Evolutionary conservation across 2,113 vertebrate genomes (phyloP), one percentile per base, ranked within the genome.

Genomic region (Miniopterus natalensis): DNA sequence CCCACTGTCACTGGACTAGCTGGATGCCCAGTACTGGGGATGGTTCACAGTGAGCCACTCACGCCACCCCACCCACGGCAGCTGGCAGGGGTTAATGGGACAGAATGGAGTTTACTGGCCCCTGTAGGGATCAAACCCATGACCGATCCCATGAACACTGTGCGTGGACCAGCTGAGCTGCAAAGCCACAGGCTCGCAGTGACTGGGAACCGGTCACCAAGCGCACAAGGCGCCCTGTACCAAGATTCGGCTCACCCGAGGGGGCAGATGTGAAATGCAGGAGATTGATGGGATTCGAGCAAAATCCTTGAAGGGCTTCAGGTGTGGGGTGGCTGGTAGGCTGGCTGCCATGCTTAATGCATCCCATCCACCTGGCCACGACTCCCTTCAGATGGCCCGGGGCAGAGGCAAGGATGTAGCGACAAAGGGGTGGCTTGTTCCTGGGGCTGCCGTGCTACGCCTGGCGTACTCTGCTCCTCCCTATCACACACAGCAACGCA

Each of bases 361-460:
- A 78, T 74, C 71, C 81, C 88, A 42, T 92, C 95, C 90, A 92
- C 97, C 88, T 97, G 90, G 97, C 92, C 84, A 80, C 66, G 94
- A 96, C 89, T 95, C 96, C 97, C 95, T 95, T 92, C 80, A 95
- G 92, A 98, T 92, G 95, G 97, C 89, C 95, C 66, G 96, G 78
- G 96, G 97, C 95, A 59, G 94, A 95, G 97, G 92, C 94, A 94
- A 97, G 92, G 84, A 88, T 59, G 79, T 84, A 90, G 92, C 85
- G 93, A 29, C 75, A 61, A 49, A 49, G 53, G 25, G 42, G 1
- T 0, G 15, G 47, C 81, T 25, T 23, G 55, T 15, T 29, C 55
- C 53, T 42, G 18, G 17, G 29, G 74, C 29, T n/a, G 18, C 7
- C 11, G 12, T 8, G 25, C 25, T 20, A 9, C 23, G 27, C 47